Conservation (phyloP, 1,140 invertebrate species). For the Vollenhovia emeryi region DNA sequence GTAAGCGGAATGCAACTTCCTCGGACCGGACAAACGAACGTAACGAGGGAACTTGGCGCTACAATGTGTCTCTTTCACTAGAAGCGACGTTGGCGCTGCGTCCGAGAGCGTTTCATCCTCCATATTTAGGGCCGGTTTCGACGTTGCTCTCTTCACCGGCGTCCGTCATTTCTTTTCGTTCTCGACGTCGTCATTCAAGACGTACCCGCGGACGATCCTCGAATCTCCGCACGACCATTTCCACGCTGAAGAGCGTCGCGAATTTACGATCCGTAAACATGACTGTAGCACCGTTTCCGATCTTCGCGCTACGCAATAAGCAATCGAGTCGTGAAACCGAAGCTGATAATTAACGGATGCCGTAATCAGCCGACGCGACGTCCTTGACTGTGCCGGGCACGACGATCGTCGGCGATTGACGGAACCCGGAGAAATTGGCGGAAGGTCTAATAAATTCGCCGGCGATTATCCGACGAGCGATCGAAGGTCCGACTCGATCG, state of each 20-base stretch:
- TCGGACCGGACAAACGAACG: slow-evolving; percentile 38
- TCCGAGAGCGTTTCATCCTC: background rate
- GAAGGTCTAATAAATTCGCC: slow-evolving; percentile 22
- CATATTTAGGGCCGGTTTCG: slow-evolving; percentile 32
- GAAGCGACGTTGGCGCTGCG: background rate
- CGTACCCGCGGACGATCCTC: background rate
- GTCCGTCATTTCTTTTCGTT: background rate
- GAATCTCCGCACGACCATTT: background rate
- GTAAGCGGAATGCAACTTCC: slow-evolving; percentile 42
- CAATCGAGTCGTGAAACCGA: slow-evolving; percentile 37
- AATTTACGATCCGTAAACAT: slow-evolving; percentile 47
- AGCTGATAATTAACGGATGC: slow-evolving; percentile 41
- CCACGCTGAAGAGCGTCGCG: background rate
- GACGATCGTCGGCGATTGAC: slow-evolving; percentile 8
- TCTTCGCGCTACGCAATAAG: slow-evolving; percentile 24
- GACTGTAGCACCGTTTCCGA: slow-evolving; percentile 25
- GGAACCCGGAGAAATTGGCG: background rate
- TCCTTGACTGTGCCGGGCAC: slow-evolving; percentile 20
- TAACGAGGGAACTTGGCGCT: slow-evolving; percentile 38
- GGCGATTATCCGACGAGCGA: slow-evolving; percentile 34
- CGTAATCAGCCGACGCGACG: slow-evolving; percentile 29
- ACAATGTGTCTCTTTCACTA: slow-evolving; percentile 35
- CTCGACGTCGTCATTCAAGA: slow-evolving; percentile 29
- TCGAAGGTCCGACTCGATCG: slow-evolving; percentile 20
- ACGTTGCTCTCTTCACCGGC: background rate